These are phyloP conservation scores for Mythimna impura DNA, from an alignment of 2,888 invertebrate species.

Conservation along the genomic window DNA sequence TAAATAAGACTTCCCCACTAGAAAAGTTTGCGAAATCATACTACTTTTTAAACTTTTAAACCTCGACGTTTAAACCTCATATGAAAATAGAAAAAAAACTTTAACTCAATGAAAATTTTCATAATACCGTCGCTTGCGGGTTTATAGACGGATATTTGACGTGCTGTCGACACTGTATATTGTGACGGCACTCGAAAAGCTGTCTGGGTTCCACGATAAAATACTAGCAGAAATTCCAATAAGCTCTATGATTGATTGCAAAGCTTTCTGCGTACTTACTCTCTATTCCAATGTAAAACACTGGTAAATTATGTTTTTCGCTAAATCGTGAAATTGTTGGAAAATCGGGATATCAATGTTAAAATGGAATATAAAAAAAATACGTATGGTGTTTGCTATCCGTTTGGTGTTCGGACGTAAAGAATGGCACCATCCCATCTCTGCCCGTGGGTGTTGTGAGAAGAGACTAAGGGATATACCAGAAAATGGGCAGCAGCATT, in stretches of 20 bases:
- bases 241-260: not conserved
- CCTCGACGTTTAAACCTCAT: not conserved
- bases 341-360: too few relatives aligned
- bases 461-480: too few relatives aligned
- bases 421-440: too few relatives aligned
- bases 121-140: slow-evolving; percentile 9
- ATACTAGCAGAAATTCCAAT: slow-evolving; percentile 22
- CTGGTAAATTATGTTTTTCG: too few relatives aligned
- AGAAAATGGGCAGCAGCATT: too few relatives aligned
- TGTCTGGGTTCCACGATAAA: not conserved
- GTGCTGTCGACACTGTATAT: slow-evolving; percentile 10
- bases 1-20: too few relatives aligned
- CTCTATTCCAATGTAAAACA: not conserved
- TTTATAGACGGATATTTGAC: slow-evolving; percentile 30
- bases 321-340: too few relatives aligned
- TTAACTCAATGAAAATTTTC: slow-evolving; percentile 4
- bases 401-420: too few relatives aligned
- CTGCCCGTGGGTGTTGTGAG: too few relatives aligned
- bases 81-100: not conserved
- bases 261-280: not conserved
- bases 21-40: not conserved
- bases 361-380: too few relatives aligned
- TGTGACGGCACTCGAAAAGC: slow-evolving; percentile 7
- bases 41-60: not conserved
- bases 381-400: too few relatives aligned